phyloP scores from a whole-genome alignment of 2,113 vertebrate genomes.

The Athene cunicularia region DNA sequence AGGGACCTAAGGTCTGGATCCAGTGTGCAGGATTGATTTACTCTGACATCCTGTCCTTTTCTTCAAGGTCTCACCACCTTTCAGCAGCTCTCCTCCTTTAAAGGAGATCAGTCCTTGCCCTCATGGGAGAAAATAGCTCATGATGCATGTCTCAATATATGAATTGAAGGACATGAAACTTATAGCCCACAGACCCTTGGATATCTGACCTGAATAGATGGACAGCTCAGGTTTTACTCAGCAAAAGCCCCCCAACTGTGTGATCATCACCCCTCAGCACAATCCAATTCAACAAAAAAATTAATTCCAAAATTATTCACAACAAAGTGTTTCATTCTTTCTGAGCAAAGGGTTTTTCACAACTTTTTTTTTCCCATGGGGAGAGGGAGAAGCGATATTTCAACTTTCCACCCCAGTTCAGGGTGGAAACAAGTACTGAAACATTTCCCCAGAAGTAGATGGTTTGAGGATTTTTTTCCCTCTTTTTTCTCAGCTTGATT shows the following conservation, averaged over 20 bases:
- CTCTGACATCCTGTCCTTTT: neutral
- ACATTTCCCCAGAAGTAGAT: neutral
- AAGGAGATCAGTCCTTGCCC: neutral
- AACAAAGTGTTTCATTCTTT: neutral
- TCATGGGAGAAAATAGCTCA: neutral
- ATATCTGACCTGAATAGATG: neutral
- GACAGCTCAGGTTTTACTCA: neutral
- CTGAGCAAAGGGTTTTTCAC: neutral
- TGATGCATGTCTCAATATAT: neutral
- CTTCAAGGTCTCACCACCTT: neutral
- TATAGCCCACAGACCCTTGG: neutral
- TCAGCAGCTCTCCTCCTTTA: neutral
- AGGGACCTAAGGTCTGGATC: neutral
- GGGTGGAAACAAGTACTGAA: neutral
- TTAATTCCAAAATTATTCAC: neutral
- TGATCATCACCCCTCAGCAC: neutral
- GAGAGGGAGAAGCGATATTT: neutral
- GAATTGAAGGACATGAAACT: neutral
- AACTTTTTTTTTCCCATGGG: neutral
- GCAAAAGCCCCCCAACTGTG: neutral
- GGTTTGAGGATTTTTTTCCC: rapidly evolving
- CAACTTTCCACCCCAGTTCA: neutral
- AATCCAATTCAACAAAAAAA: neutral
- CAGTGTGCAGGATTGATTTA: neutral
- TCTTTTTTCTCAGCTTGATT: neutral